Evolutionary conservation across 2,113 vertebrate genomes (phyloP), one percentile per base, ranked within the genome.

Genomic region (Cavia porcellus): DNA sequence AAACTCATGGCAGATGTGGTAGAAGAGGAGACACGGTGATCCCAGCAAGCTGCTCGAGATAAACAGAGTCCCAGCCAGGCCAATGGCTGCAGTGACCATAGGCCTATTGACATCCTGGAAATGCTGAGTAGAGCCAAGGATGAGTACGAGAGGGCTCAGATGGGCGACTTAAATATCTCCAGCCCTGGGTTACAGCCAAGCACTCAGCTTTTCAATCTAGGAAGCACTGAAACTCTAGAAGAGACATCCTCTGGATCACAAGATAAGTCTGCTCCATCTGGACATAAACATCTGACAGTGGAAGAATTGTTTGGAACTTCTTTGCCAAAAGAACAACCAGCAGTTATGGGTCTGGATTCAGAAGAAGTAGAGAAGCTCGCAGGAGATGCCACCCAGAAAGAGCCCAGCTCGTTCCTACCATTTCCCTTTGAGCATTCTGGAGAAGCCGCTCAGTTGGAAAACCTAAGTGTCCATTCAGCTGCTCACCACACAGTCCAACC

Each of bases 1-100:
- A 99, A 99, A 97, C 99, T 99, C 97, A 99, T 99, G 99, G 98
- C 99, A n/a, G n/a, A n/a, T 96, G 99, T 99, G 74, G 99, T 99
- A 72, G 99, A 99, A 97, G 99, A 99, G 97, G 99, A 99, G 98
- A 98, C 99, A 32, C 98, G 99, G 62, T 98, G 99, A 79, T 99
- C 99, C 0, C 99, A 99, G 95, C 99, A 99, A 91, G 92, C 96
- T 68, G 99, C 98, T 9, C 99, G 98, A 32, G 99, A 99, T 88
- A 98, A 99, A 96, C 98, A 97, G 75, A 99, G 98, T 80, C 98
- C 99, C 17, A 98, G 92, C 96, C 97, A 98, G 68, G 99, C 99
- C 89, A 99, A 99, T 35, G 99, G 99, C 45, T 99, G 99, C 22
- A 98, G 96, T 89, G 99, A 99, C 88, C 98, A 99, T 30, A 98